A percentile compares a stretch with the other conserved stretches of the same genome.
These are phyloP conservation scores for Callimico goeldii DNA, from an alignment of 2,797 vertebrate species.

Conservation along the genomic window DNA sequence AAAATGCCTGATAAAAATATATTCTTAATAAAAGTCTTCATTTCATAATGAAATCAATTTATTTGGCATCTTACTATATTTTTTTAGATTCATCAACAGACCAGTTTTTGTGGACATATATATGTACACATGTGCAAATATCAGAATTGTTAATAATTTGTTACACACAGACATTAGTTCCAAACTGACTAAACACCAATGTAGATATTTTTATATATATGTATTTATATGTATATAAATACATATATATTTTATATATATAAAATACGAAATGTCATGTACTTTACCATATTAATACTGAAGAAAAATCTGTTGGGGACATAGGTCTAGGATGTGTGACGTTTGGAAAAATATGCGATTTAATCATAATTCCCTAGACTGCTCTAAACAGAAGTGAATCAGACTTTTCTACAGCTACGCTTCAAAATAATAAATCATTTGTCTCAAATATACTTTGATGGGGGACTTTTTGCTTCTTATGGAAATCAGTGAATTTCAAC, in stretches of 20 bases:
- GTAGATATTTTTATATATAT: slow-evolving; percentile 51
- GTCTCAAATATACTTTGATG: slow-evolving; percentile 11
- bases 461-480: slow-evolving; percentile 9
- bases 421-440: slow-evolving; percentile 43
- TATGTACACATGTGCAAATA: slow-evolving; percentile 14
- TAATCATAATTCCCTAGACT: slow-evolving; percentile 9
- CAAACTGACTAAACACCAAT: slow-evolving; percentile 55
- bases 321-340: slow-evolving; percentile 1
- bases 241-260: slow-evolving; percentile 29
- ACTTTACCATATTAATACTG: slow-evolving; percentile 56
- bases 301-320: slow-evolving; percentile 28
- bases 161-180: slow-evolving; percentile 12
- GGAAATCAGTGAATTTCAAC: slow-evolving; percentile 48
- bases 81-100: slow-evolving; percentile 62
- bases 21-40: slow-evolving; percentile 76
- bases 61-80: slow-evolving; percentile 74
- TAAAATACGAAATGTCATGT: slow-evolving; percentile 53
- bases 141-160: slow-evolving; percentile 25
- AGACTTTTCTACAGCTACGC: slow-evolving; percentile 33
- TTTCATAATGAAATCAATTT: slow-evolving; percentile 76
- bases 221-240: not conserved
- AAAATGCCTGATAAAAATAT: slow-evolving; percentile 79
- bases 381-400: not conserved
- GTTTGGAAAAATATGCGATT: slow-evolving; percentile 30
- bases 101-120: slow-evolving; percentile 32